Evolutionary conservation across 2,113 vertebrate genomes (phyloP).

Genomic region (Xyliphius kryptos): DNA sequence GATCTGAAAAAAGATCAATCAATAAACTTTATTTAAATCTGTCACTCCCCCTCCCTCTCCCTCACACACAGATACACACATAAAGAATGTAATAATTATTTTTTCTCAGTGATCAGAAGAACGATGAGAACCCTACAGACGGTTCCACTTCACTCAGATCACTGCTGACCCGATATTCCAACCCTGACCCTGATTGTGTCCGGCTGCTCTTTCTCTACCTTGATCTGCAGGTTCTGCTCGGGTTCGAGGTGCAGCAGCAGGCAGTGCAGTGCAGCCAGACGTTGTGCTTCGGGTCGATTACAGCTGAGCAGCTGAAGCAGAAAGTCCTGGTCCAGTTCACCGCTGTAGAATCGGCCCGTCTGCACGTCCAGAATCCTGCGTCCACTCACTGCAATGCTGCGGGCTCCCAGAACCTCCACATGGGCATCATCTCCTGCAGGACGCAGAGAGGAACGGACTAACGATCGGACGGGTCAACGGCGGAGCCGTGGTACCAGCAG

Average conservation of each 20-base stretch:
- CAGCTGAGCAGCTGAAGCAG: slow-evolving; percentile 67
- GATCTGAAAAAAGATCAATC: slow-evolving; percentile 59
- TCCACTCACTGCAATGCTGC: slow-evolving; percentile 4
- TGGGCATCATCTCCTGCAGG: slow-evolving; percentile 47
- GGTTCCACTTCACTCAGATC: slow-evolving; percentile 45
- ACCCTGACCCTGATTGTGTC: too few species aligned
- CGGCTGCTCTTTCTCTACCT: slow-evolving; percentile 57
- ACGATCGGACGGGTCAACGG: too few species aligned
- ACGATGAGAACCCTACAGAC: too few species aligned
- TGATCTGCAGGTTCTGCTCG: slow-evolving; percentile 56
- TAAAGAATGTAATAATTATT: too few species aligned
- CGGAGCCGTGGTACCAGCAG: too few species aligned
- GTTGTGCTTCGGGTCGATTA: slow-evolving; percentile 62
- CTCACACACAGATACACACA: slow-evolving; percentile 1
- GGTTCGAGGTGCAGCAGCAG: slow-evolving; percentile 66
- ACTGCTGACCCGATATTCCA: neutral
- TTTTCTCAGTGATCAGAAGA: too few species aligned
- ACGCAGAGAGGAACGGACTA: neutral
- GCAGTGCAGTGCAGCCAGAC: slow-evolving; percentile 79
- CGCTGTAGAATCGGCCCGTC: slow-evolving; percentile 61
- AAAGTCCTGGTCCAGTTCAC: slow-evolving; percentile 54
- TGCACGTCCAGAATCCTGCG: slow-evolving; percentile 62
- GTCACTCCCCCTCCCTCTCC: neutral
- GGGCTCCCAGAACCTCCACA: slow-evolving; percentile 38
- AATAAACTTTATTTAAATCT: neutral